Base-by-base conservation (phyloP, 1,140 invertebrate genomes). In the Sycophila sp. region DNA sequence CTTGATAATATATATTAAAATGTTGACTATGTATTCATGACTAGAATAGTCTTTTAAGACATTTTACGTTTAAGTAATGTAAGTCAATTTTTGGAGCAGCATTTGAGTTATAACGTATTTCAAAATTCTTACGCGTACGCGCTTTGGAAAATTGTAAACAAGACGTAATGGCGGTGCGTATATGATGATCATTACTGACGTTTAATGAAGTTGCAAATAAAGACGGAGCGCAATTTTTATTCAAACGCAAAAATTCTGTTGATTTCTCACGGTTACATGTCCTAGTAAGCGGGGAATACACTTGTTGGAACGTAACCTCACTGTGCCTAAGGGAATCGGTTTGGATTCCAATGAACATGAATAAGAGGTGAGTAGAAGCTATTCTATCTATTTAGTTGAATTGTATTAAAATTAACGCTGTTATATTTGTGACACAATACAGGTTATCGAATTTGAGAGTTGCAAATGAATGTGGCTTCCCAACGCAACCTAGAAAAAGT, bases 151-250 rank as follows among this genome's bases (percentile, higher is more conserved):
- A 51, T 60, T 36, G 45, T 69, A 69, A 69, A 69, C 58, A 62
- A 69, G 49, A 28, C 40, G 28, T 55, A 55, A 69, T 69, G 67
- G 67, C 67, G 67, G 67, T 58, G 47, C 58, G 58, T n/a, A n/a
- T 58, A 69, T 19, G 58, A 69, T 69, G 58, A 15, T 62, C 47
- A 69, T 63, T 32, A 38, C 47, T 69, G 67, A 69, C 67, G 67
- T 69, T 36, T 62, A 55, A 62, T 51, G 26, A 62, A 32, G 53
- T 63, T 1, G 34, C 47, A 63, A 38, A 62, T 36, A 69, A 40
- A 62, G 17, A 55, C 53, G 62, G 42, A 30, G 26, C 45, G 36
- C 62, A 62, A 51, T 53, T n/a, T 63, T 22, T n/a, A 34, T 11
- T 55, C 58, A 51, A 45, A 56, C 56, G 60, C 24, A 53, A 22